These are phyloP conservation scores for Dipus sagitta DNA, from an alignment of 2,797 vertebrate genomes.

Conservation along the genomic window DNA sequence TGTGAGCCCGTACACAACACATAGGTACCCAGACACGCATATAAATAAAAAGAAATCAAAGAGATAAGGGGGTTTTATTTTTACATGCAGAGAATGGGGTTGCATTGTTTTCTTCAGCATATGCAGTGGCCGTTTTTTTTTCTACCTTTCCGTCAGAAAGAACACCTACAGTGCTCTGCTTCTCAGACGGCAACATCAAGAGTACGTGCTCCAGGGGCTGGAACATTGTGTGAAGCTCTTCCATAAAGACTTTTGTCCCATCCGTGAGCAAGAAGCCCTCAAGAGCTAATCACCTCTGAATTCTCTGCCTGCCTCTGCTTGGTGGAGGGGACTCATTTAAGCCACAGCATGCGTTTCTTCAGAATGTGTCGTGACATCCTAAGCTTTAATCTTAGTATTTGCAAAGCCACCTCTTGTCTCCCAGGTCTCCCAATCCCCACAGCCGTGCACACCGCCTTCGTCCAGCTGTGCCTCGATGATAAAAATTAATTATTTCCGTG, in stretches of 20 bases:
- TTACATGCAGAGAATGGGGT: neutral
- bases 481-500: neutral
- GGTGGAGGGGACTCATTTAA: neutral
- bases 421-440: neutral
- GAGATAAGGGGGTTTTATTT: neutral
- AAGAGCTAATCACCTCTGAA: neutral
- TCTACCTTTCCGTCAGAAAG: neutral
- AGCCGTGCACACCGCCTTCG: accelerated
- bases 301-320: neutral
- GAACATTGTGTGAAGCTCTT: neutral
- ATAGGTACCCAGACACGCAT: too few relatives aligned
- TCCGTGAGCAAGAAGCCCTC: neutral
- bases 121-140: neutral
- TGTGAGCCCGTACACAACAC: too few relatives aligned
- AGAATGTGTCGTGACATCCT: neutral
- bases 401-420: neutral
- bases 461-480: neutral
- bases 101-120: neutral
- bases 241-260: neutral
- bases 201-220: too few relatives aligned
- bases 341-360: neutral
- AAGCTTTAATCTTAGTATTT: neutral
- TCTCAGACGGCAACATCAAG: neutral
- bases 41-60: neutral
- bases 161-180: neutral